Percentiles rank a stretch among this genome's conserved stretches.
Evolutionary conservation across 2,888 invertebrate species (phyloP).

Genomic region (Ptilodon capucinus): DNA sequence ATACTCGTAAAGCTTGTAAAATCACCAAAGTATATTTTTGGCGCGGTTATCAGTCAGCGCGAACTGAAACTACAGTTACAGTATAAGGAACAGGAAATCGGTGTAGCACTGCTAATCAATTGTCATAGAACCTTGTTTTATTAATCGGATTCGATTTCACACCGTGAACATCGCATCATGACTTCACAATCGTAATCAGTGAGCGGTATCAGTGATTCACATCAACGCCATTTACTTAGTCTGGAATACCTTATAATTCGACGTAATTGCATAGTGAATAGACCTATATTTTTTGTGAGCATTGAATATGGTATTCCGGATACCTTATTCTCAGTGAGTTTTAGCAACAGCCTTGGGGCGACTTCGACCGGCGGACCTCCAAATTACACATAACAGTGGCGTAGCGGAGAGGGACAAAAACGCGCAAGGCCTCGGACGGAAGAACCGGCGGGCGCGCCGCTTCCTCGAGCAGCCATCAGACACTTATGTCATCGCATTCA

Average conservation of each 20-base stretch:
- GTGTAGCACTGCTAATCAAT: conserved; percentile 17
- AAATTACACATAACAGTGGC: conserved; percentile 81
- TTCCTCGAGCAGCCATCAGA: conserved; percentile 59
- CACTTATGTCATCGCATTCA: not conserved
- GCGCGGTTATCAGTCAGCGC: not conserved
- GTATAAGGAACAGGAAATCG: conserved; percentile 15
- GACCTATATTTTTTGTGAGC: not conserved
- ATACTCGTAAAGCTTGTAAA: too few relatives aligned
- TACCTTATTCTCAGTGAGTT: conserved; percentile 23
- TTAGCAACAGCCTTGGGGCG: conserved; percentile 57
- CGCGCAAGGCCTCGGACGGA: conserved; percentile 54
- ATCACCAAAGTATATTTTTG: too few relatives aligned
- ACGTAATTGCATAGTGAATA: not conserved
- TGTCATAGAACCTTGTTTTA: conserved; percentile 4
- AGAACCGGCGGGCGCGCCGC: conserved; percentile 42
- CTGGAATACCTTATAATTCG: conserved; percentile 20
- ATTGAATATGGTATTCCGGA: conserved; percentile 25
- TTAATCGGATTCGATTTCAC: conserved; percentile 20
- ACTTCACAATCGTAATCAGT: conserved; percentile 19
- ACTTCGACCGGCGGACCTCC: conserved; percentile 77
- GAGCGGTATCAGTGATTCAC: conserved; percentile 14
- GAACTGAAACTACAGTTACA: conserved; percentile 5
- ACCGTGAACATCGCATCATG: conserved; percentile 12
- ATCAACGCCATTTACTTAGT: conserved; percentile 30
- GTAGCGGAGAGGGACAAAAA: conserved; percentile 67